Base-by-base conservation (phyloP, 2,113 vertebrate genomes). In the Salminus brasiliensis region DNA sequence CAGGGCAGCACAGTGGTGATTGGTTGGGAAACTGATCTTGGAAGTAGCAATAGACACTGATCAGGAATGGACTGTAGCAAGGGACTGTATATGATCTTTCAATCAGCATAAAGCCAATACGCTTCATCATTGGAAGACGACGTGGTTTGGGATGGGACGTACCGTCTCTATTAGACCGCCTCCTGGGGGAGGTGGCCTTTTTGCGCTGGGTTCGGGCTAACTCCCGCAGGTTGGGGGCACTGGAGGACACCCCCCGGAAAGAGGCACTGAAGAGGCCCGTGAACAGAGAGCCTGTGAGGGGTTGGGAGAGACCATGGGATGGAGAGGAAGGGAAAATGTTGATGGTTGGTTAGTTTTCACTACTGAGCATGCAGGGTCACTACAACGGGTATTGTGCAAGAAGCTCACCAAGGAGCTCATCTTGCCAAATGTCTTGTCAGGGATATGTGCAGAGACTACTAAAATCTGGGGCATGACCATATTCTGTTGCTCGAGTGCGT, bases 211-310 rank as follows among this genome's bases (percentile, higher is more conserved):
- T 95, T 93, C 95, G 95, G 74, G 96, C 94, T 91, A 97, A 97
- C 91, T 99, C 97, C 91, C 96, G 96, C 89, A 99, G 96, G 93
- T 98, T 99, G 89, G 97, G 97, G 91, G 97, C 95, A 45, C 97
- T 98, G 93, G 94, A 97, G 88, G 97, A 98, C 91, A 96, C 97
- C 52, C 96, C 97, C 72, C 97, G 95, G 93, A 96, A 95, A 21
- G 96, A 96, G 90, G 96, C 96, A 90, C 96, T 99, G 95, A 99
- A 99, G 91, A 99, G 94, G 86, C 97, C 97, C 82, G 95, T 95
- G 91, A 95, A 96, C 88, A 96, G 95, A 21, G 96, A 96, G 91
- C 97, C 98, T 99, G 96, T 89, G 88, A 89, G 72, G 52, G 25
- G 74, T 60, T 65, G 68, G 60, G 57, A 59, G 80, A 88, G 89